These are phyloP conservation scores for Sylvia atricapilla DNA, from an alignment of 2,113 vertebrate species.

Conservation along the genomic window DNA sequence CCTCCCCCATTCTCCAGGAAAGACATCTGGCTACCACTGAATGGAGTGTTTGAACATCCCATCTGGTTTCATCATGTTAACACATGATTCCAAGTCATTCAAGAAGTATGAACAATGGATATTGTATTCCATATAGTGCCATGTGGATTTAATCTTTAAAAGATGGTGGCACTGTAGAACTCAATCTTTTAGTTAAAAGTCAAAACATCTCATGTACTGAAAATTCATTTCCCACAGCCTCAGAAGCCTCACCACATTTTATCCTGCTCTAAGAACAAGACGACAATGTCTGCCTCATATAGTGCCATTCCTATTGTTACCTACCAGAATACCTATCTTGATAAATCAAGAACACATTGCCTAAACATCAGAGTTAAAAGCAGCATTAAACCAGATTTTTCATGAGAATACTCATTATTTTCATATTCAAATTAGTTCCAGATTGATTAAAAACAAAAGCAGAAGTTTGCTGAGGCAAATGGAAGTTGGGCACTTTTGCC, in stretches of 20 bases:
- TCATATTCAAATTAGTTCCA: neutral
- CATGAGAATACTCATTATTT: neutral
- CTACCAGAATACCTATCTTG: neutral
- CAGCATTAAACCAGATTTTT: neutral
- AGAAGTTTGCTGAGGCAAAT: neutral
- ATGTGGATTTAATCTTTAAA: conserved; percentile 55
- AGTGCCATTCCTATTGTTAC: neutral
- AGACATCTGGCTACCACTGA: conserved; percentile 55
- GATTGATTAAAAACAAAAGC: neutral
- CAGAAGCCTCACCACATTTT: neutral
- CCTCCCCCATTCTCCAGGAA: conserved; percentile 15
- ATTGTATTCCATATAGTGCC: conserved; percentile 29
- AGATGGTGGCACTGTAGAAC: conserved; percentile 28
- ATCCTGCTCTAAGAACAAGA: neutral
- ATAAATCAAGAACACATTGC: neutral
- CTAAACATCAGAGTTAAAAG: neutral
- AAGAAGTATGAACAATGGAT: conserved; percentile 61
- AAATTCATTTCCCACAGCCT: neutral
- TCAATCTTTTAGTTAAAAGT: neutral
- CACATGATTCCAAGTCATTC: conserved; percentile 53
- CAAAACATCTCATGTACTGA: neutral
- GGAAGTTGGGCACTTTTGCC: neutral
- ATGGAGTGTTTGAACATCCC: conserved; percentile 47
- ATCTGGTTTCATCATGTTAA: conserved; percentile 64
- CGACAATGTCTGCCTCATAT: neutral